Evolutionary conservation across 2,797 vertebrate genomes (phyloP).

Genomic region (Lophius americanus): DNA sequence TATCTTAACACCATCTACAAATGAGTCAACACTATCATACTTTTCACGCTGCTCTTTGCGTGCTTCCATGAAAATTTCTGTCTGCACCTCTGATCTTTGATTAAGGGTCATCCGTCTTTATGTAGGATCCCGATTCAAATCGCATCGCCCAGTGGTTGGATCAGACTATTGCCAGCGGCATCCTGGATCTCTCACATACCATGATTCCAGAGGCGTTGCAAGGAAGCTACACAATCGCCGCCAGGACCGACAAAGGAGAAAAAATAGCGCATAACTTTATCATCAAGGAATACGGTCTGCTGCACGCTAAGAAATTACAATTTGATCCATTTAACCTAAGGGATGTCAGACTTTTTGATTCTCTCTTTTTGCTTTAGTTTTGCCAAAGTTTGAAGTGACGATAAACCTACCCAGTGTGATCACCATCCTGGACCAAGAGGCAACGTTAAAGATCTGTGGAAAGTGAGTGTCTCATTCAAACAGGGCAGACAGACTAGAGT

Average conservation of each 20-base stretch:
- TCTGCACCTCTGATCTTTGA: not conserved
- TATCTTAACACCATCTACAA: too few relatives aligned
- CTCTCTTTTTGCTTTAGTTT: constrained; percentile 68
- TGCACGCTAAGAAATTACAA: not conserved
- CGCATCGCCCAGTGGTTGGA: constrained; percentile 87
- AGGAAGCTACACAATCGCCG: constrained; percentile 78
- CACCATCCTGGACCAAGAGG: constrained; percentile 69
- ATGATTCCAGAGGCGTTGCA: constrained; percentile 77
- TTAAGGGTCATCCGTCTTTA: not conserved
- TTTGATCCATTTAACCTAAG: not conserved
- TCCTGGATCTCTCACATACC: constrained; percentile 83
- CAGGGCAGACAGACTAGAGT: not conserved
- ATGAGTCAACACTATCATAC: too few relatives aligned
- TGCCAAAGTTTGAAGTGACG: constrained; percentile 84
- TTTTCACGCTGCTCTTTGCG: too few relatives aligned
- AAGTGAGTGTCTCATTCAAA: constrained; percentile 78
- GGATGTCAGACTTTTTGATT: not conserved
- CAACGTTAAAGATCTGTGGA: constrained; percentile 78
- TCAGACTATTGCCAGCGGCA: constrained; percentile 63
- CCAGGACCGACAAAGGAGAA: constrained; percentile 53
- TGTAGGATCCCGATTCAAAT: constrained; percentile 85
- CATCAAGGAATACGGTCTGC: constrained; percentile 81
- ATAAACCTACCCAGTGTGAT: constrained; percentile 75
- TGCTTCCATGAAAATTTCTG: too few relatives aligned
- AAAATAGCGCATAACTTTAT: constrained; percentile 64